Conservation (phyloP, 2,113 vertebrate genomes). For the Lepus timidus region DNA sequence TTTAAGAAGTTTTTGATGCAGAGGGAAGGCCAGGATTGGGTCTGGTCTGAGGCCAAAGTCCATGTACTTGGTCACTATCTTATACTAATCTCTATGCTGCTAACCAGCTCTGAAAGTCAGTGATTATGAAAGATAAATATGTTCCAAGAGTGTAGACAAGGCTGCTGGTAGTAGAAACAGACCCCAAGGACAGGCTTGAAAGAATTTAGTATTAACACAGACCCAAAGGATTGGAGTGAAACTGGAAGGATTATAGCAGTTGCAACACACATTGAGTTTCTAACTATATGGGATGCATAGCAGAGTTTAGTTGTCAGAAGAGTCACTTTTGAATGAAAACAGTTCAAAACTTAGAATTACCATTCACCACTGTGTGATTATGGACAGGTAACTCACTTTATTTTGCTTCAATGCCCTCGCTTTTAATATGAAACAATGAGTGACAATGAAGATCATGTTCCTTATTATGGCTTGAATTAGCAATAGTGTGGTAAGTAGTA, state of each 20-base stretch:
- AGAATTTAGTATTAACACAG: not conserved
- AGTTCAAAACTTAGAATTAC: not conserved
- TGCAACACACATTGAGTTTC: not conserved
- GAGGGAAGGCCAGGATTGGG: not conserved
- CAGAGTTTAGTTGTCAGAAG: not conserved
- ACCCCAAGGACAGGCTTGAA: not conserved
- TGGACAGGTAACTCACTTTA: not conserved
- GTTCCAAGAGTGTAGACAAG: not conserved
- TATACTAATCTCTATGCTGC: not conserved
- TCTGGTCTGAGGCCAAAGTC: not conserved
- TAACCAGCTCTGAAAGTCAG: not conserved
- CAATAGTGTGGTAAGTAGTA: not conserved
- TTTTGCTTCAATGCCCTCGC: conserved; percentile 5
- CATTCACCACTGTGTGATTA: not conserved
- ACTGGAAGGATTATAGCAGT: conserved; percentile 18
- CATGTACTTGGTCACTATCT: not conserved
- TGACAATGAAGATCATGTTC: not conserved
- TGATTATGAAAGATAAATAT: conserved; percentile 7
- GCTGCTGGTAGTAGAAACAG: not conserved
- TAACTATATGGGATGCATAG: not conserved
- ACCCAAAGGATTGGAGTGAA: not conserved
- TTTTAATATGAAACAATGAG: conserved; percentile 25
- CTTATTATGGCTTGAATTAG: not conserved
- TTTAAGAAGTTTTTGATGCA: not conserved
- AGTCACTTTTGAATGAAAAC: not conserved